phyloP scores from a whole-genome alignment of 2,113 vertebrate species.

The Callochromis pleurospilus region DNA sequence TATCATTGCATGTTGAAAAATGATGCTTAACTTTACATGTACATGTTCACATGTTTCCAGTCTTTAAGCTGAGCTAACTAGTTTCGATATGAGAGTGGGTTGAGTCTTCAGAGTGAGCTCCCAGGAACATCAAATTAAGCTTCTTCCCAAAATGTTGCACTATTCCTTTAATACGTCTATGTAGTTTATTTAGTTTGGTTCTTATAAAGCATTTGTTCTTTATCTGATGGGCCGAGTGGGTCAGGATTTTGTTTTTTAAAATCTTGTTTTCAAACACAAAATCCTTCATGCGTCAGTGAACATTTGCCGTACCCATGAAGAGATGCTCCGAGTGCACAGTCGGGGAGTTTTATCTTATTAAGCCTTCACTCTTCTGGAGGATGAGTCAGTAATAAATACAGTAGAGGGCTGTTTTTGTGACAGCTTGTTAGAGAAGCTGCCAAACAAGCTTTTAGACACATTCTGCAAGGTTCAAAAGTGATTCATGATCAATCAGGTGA shows the following conservation, averaged over 20 bases:
- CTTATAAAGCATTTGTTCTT: not conserved
- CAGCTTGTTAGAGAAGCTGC: constrained; percentile 7
- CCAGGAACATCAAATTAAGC: not conserved
- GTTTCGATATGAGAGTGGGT: not conserved
- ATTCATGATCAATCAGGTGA: not conserved
- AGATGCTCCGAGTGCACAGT: not conserved
- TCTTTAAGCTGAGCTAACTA: not conserved
- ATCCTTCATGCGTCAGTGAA: not conserved
- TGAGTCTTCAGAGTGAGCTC: not conserved
- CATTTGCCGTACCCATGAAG: not conserved
- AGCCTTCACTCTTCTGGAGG: not conserved
- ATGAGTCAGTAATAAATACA: constrained; percentile 6
- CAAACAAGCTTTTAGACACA: constrained; percentile 23
- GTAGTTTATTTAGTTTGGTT: not conserved
- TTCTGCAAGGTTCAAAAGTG: not conserved
- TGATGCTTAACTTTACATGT: not conserved
- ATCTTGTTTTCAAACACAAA: not conserved
- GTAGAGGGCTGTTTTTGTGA: not conserved
- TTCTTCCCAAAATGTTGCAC: not conserved
- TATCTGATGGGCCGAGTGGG: not conserved
- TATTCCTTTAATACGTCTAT: accelerated
- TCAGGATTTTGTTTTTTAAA: not conserved
- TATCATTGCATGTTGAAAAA: not conserved
- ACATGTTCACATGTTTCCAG: not conserved
- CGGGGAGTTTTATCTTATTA: not conserved